A percentile compares a stretch with the other conserved stretches of the same genome.
phyloP scores from a whole-genome alignment of 2,797 vertebrate species.

The Diplodus puntazzo region DNA sequence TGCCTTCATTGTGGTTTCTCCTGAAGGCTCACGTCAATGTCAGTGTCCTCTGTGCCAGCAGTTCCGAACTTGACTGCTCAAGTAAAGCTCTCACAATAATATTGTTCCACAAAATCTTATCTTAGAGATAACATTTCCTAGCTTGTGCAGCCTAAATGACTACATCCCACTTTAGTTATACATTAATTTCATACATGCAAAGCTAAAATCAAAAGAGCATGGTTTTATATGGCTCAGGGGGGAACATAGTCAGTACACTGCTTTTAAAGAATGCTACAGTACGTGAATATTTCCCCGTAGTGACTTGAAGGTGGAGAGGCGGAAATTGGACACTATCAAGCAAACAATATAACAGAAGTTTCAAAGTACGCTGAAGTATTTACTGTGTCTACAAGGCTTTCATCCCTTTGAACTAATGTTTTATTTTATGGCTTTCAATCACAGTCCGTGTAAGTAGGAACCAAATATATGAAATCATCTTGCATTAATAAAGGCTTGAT shows the following conservation, averaged over 20 bases:
- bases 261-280: background rate
- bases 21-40: background rate
- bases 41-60: background rate
- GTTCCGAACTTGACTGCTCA: background rate
- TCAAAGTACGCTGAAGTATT: slow-evolving; percentile 30
- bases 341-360: background rate
- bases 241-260: background rate
- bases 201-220: too few relatives aligned
- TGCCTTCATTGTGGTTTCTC: slow-evolving; percentile 32
- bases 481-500: background rate
- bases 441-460: background rate
- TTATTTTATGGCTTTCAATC: background rate
- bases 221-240: background rate
- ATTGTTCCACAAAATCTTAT: slow-evolving; percentile 17
- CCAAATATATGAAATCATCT: background rate
- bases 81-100: too few relatives aligned
- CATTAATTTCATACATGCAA: background rate
- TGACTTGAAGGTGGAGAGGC: background rate
- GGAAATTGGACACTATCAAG: background rate
- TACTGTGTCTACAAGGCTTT: background rate
- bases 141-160: background rate
- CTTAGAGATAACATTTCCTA: slow-evolving; percentile 18
- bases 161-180: background rate
- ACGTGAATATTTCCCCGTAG: background rate
- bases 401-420: background rate